A percentile compares a stretch with the other conserved stretches of the same genome.
phyloP scores from a whole-genome alignment of 1,140 invertebrate species.

The Lanistes nyassanus region DNA sequence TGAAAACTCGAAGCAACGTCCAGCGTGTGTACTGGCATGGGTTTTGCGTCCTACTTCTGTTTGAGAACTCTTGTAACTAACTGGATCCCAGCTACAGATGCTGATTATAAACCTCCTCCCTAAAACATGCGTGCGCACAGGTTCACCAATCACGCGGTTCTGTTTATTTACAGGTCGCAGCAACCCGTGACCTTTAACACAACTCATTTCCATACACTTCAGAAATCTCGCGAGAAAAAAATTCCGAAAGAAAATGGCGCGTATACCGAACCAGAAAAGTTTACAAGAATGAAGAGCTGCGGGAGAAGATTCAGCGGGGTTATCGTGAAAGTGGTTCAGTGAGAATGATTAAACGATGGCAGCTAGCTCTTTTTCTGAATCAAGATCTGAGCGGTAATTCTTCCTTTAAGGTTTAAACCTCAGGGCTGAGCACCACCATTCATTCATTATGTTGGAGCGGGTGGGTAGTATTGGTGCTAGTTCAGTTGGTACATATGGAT shows the following conservation, averaged over 20 bases:
- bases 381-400: conserved; percentile 4
- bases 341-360: not conserved
- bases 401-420: too few relatives aligned
- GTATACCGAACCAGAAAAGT: not conserved
- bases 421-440: too few relatives aligned
- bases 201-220: not conserved
- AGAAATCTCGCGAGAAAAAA: not conserved
- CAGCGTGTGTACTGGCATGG: not conserved
- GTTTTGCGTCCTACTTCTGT: not conserved
- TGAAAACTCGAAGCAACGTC: not conserved
- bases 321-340: not conserved
- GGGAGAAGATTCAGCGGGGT: too few relatives aligned
- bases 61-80: not conserved
- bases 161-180: conserved; percentile 19
- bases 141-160: conserved; percentile 5
- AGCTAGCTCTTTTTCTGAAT: conserved; percentile 2
- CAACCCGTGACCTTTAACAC: not conserved
- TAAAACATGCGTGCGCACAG: not conserved
- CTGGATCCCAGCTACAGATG: not conserved
- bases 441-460: too few relatives aligned
- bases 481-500: too few relatives aligned
- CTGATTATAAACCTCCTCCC: conserved; percentile 7
- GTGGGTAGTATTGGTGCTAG: too few relatives aligned
- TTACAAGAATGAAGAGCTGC: too few relatives aligned
- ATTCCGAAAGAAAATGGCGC: conserved; percentile 2